Percentiles rank a stretch among this genome's conserved stretches.
phyloP scores from a whole-genome alignment of 2,113 vertebrate species.

The human region DNA sequence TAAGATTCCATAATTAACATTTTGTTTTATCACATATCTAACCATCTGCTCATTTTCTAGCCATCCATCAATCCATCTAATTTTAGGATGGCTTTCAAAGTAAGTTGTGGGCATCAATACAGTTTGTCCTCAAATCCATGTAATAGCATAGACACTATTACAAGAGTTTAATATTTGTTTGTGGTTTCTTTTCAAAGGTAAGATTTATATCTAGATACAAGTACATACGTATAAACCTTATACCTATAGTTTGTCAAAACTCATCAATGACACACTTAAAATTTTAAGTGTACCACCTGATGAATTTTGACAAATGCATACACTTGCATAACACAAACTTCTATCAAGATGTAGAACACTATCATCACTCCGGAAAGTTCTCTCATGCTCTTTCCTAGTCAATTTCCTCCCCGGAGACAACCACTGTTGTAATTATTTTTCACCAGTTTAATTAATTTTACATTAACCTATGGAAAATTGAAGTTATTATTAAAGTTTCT shows the following conservation, averaged over 20 bases:
- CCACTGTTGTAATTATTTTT: not conserved
- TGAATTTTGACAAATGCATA: not conserved
- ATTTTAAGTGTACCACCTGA: not conserved
- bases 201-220: not conserved
- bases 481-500: no score
- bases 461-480: no score
- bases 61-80: not conserved
- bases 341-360: not conserved
- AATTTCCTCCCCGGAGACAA: not conserved
- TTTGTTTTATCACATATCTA: not conserved
- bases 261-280: no score
- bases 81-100: not conserved
- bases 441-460: not conserved
- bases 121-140: not conserved
- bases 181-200: not conserved
- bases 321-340: not conserved
- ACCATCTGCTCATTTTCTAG: not conserved
- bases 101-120: not conserved
- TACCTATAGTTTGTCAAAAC: no score
- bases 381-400: not conserved
- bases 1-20: not conserved
- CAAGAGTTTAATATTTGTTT: not conserved
- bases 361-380: not conserved
- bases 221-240: no score
- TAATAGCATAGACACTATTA: not conserved